Conservation (phyloP, 2,888 invertebrate genomes). For the Microplitis manilae region DNA sequence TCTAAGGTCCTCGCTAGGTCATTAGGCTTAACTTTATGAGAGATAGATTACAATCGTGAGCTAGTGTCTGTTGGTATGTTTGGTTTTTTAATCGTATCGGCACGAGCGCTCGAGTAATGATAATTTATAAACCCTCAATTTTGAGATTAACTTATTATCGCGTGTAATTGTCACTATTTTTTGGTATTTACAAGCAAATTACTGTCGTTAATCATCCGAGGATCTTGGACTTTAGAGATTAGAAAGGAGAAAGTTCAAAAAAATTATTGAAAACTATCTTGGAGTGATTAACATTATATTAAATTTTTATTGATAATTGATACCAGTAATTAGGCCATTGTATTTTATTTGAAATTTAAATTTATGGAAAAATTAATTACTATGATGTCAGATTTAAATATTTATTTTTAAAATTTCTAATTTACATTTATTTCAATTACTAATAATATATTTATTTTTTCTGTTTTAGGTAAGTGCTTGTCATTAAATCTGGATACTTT, state of each 20-base stretch:
- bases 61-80: background rate
- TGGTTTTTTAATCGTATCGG: conserved; percentile 8
- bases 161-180: background rate
- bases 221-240: background rate
- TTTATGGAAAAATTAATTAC: background rate
- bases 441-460: background rate
- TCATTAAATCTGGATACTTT: background rate
- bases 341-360: background rate
- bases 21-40: conserved; percentile 16
- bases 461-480: background rate
- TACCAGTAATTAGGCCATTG: background rate
- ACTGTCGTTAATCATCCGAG: background rate
- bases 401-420: background rate
- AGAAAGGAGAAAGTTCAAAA: no score
- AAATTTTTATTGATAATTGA: background rate
- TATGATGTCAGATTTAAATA: background rate
- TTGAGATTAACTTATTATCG: background rate
- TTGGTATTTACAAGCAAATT: background rate
- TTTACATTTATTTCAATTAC: background rate
- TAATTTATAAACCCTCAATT: conserved; percentile 4
- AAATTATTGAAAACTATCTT: background rate
- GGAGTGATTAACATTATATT: background rate
- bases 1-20: conserved; percentile 5
- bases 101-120: conserved; percentile 9
- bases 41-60: conserved; percentile 2